Conservation (phyloP, 1,140 invertebrate species). For the Wiebesia pumilae region DNA sequence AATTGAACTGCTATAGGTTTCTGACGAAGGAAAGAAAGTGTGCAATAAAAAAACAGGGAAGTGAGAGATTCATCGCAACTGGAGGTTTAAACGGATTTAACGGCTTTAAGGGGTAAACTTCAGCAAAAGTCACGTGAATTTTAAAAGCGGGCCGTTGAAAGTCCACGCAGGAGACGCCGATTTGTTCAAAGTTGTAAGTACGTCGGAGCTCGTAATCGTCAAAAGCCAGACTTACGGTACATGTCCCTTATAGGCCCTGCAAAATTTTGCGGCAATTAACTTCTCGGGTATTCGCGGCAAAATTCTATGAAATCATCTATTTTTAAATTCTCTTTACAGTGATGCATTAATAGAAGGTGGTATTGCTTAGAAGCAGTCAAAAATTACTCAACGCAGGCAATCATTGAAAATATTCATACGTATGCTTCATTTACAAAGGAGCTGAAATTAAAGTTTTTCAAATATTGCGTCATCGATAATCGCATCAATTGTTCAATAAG, state of each 20-base stretch:
- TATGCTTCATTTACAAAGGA: no score
- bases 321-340: neutral
- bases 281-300: neutral
- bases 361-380: no score
- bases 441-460: no score
- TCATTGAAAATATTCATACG: no score
- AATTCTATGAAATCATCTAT: neutral
- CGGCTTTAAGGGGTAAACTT: conserved; percentile 33
- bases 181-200: conserved; percentile 49
- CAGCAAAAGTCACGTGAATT: conserved; percentile 45
- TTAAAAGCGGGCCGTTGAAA: conserved; percentile 41
- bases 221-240: neutral
- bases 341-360: no score
- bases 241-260: neutral
- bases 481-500: no score
- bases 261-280: conserved; percentile 4
- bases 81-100: conserved; percentile 46
- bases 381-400: no score
- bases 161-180: conserved; percentile 42
- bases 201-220: conserved; percentile 22
- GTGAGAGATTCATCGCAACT: neutral
- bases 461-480: no score
- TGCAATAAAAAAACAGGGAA: neutral
- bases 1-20: neutral
- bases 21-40: neutral